A percentile compares a stretch with the other conserved stretches of the same genome.
phyloP scores from a whole-genome alignment of 2,113 vertebrate species.

The Seriola rivoliana region DNA sequence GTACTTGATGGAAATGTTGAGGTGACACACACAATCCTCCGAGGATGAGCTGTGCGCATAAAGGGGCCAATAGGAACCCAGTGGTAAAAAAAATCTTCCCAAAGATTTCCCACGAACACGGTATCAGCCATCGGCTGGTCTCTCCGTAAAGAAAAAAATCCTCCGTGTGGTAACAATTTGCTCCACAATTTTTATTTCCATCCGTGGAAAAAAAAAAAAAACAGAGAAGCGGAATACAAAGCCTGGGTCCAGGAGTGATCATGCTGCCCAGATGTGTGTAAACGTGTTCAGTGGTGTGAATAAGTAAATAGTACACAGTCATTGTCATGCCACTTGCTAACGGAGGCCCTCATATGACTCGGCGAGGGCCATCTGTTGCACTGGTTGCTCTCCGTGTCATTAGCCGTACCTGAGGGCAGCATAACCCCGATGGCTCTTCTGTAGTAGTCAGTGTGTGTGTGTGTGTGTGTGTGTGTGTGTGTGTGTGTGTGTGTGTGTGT shows the following conservation, averaged over 20 bases:
- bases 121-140: too few species aligned
- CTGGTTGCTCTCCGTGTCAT: slow-evolving; percentile 65
- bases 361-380: slow-evolving; percentile 71
- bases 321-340: slow-evolving; percentile 37
- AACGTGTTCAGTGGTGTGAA: slow-evolving; percentile 69
- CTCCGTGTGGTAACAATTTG: not conserved
- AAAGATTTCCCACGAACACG: not conserved
- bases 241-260: slow-evolving; percentile 16
- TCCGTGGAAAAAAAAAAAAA: slow-evolving; percentile 15
- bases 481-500: too few species aligned
- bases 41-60: not conserved
- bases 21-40: too few species aligned
- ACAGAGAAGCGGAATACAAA: not conserved
- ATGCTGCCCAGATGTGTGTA: slow-evolving; percentile 53
- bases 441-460: not conserved
- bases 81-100: not conserved
- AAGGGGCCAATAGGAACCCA: not conserved
- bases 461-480: too few species aligned
- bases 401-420: slow-evolving; percentile 67
- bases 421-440: slow-evolving; percentile 66
- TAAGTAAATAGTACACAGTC: slow-evolving; percentile 66
- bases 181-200: slow-evolving; percentile 19
- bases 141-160: not conserved
- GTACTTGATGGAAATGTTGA: too few species aligned
- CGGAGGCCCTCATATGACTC: slow-evolving; percentile 65